A percentile compares a stretch with the other conserved stretches of the same genome.
phyloP scores from a whole-genome alignment of 2,797 vertebrate genomes.

The Psittacula derbiana region DNA sequence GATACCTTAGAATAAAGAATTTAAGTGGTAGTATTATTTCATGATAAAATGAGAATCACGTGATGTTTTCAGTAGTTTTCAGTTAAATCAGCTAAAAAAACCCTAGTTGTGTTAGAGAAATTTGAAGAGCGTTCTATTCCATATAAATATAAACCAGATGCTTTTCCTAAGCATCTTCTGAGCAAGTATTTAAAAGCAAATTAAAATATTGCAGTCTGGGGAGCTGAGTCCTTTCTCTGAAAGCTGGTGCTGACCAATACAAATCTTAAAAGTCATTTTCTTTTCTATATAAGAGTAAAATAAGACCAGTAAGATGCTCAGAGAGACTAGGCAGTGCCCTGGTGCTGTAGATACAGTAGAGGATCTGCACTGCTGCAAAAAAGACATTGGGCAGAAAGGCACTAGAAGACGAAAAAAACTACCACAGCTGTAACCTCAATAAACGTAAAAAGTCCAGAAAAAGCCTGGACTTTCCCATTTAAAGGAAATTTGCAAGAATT shows the following conservation, averaged over 20 bases:
- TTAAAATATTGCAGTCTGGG: not conserved
- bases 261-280: not conserved
- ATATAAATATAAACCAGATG: not conserved
- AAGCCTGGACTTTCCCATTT: not conserved
- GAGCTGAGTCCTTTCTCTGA: not conserved
- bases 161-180: not conserved
- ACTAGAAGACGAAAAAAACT: not conserved
- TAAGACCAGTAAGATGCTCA: not conserved
- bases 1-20: not conserved
- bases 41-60: not conserved
- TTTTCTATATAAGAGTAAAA: not conserved
- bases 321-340: not conserved
- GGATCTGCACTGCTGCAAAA: not conserved
- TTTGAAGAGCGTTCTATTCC: not conserved
- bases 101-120: not conserved
- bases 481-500: not conserved
- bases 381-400: not conserved
- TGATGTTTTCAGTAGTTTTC: not conserved
- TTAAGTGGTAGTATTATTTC: constrained; percentile 11
- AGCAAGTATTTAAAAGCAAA: not conserved
- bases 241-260: not conserved
- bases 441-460: not conserved
- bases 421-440: not conserved
- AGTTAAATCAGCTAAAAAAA: not conserved
- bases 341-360: not conserved